Base-by-base conservation (phyloP, 2,888 invertebrate species). In the Aphodius granarius region DNA sequence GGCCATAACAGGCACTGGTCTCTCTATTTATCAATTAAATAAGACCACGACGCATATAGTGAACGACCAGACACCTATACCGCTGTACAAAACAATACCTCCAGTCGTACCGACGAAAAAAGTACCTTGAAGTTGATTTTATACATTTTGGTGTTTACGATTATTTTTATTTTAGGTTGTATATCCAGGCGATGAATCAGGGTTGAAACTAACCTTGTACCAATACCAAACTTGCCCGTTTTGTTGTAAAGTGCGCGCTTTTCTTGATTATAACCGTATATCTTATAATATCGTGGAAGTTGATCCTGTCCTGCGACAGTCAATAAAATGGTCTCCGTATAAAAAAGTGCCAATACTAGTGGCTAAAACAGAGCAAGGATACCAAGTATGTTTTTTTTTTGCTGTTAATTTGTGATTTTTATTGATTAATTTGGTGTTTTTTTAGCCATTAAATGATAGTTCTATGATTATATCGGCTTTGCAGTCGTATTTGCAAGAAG, bases 181-280 rank as follows among this genome's bases (percentile, higher is more conserved):
- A 13, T 92, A 91, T 84, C 90, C 92, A 0, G 87, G 89, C 3
- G 95, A 95, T 83, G 87, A 84, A 0, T 89, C 89, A 66, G 92
- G 93, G 21, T 87, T 97, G 75, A 93, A 96, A 81, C 87, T 99
- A 68, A 94, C 95, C 0, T 89, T 99, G 17, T 99, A 95, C 85
- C 99, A 99, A 89, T 99, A 97, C 85, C 95, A 97, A 83, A 97
- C 97, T 0, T 99, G 99, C 84, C 99, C 99, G 0, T 99, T 98
- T 87, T 98, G 98, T 87, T 98, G 97, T 85, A 99, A 98, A 89
- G 94, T 94, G 17, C 90, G 98, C 76, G 94, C 96, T 0, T 95
- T 94, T 86, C 89, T 99, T 13, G 98, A 99, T 87, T 97, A 94
- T 82, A 92, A 94, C 86, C 98, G 98, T 0, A 91, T 99, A 75